Base-by-base conservation (phyloP, 2,888 invertebrate genomes). In the Dastarcus helophoroides region DNA sequence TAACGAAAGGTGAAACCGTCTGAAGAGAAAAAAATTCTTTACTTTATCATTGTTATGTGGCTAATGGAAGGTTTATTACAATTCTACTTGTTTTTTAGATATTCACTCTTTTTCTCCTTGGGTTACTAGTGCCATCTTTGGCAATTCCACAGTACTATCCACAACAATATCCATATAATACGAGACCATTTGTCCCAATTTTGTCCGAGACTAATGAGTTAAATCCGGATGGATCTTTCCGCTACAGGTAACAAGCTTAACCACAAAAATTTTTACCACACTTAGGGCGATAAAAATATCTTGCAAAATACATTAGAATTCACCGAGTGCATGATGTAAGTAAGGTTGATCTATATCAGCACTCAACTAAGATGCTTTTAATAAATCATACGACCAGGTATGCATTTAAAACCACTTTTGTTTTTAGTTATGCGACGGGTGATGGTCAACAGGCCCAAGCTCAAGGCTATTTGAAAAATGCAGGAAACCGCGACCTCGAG, bases 361-460 rank as follows among this genome's bases (percentile, higher is more conserved):
- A n/a, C n/a, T n/a, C n/a, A n/a, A n/a, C n/a, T n/a, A n/a, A n/a
- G n/a, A 6, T n/a, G 6, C n/a, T 7, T 19, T 19, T 19, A 7
- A 19, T 7, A 19, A 19, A 19, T 19, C 19, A 6, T 19, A n/a
- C 7, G 6, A 19, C n/a, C 6, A 24, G 10, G 6, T 24, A 24
- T 9, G 10, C 6, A 24, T 8, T n/a, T 8, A 24, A 24, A 8
- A 9, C 10, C 9, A 6, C 26, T 26, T 14, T 15, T 22, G 21
- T 29, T 42, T 41, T 21, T 44, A 83, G 83, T 52, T 83, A 79
- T 50, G 65, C 76, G 24, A 75, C 81, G 24, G 82, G 76, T 19
- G 83, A 84, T 58, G 82, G 82, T 26, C 81, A 82, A 44, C 74
- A 79, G 47, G 80, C 76, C 4, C 79, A 83, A 60, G 83, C 82